These are phyloP conservation scores for Tachycineta bicolor DNA, from an alignment of 2,113 vertebrate genomes.

Conservation along the genomic window DNA sequence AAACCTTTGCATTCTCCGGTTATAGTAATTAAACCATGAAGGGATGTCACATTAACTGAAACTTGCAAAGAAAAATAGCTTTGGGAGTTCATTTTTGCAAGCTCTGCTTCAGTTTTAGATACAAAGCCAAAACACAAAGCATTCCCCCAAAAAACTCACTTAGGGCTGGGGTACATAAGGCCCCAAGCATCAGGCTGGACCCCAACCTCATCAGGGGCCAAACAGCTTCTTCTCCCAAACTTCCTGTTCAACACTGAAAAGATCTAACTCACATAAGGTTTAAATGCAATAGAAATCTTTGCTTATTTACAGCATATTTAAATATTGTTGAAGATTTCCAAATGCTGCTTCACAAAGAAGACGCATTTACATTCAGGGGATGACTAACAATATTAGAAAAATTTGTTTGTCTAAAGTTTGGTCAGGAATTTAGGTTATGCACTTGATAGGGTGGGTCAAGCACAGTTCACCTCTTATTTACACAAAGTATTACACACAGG, in stretches of 20 bases:
- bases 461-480: constrained; percentile 67
- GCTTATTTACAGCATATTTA: background rate
- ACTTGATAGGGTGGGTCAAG: constrained; percentile 60
- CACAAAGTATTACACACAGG: constrained; percentile 2
- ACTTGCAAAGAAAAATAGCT: background rate
- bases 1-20: background rate
- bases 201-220: accelerated
- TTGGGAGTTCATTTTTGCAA: background rate
- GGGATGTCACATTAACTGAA: background rate
- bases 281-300: background rate
- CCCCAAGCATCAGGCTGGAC: background rate
- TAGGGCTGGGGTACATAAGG: background rate
- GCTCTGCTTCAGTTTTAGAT: background rate
- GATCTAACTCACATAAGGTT: background rate
- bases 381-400: constrained; percentile 34
- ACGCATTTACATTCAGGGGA: background rate
- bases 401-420: constrained; percentile 1
- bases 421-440: constrained; percentile 70
- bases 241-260: background rate
- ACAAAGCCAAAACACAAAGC: background rate
- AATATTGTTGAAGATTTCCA: constrained; percentile 2
- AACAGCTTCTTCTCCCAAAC: background rate
- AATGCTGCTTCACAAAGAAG: background rate
- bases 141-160: background rate
- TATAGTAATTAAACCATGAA: background rate